Percentiles rank a stretch among this genome's conserved stretches.
phyloP scores from a whole-genome alignment of 92 coral and sea anemone species.

The Chrysogorgia sp. region DNA sequence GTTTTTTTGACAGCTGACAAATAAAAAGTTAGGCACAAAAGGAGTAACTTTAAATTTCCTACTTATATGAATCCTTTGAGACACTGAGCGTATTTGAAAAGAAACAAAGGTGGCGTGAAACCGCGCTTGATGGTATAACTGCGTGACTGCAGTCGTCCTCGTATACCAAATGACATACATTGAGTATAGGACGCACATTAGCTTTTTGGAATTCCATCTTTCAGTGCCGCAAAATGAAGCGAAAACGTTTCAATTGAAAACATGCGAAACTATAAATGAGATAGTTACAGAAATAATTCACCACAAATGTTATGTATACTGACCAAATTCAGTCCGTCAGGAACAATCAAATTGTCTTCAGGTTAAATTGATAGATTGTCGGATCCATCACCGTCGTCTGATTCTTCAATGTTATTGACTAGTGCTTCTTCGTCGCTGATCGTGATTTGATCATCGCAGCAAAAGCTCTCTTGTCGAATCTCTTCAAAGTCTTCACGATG shows the following conservation, averaged over 20 bases:
- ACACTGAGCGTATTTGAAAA: conserved; percentile 1
- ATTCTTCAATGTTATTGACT: neutral
- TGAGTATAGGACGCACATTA: no score
- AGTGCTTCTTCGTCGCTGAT: conserved; percentile 20
- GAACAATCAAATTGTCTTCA: neutral
- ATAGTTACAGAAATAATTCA: neutral
- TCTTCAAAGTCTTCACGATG: conserved; percentile 32
- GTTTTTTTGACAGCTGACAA: conserved; percentile 15
- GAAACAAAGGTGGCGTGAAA: neutral
- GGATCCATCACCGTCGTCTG: conserved; percentile 34
- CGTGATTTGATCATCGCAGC: conserved; percentile 29
- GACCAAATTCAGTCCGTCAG: conserved; percentile 5
- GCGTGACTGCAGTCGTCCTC: neutral
- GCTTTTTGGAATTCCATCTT: neutral
- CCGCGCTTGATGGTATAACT: neutral
- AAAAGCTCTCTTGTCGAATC: conserved; percentile 21
- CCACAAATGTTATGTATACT: neutral
- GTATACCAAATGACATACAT: no score
- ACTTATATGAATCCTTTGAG: conserved; percentile 5
- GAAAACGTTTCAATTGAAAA: neutral
- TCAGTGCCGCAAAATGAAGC: neutral
- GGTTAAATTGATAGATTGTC: conserved; percentile 16
- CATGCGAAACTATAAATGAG: neutral
- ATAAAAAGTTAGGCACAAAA: conserved; percentile 16
- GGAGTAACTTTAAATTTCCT: neutral